Evolutionary conservation across 2,797 vertebrate species (phyloP).

Genomic region (Sciaenops ocellatus): DNA sequence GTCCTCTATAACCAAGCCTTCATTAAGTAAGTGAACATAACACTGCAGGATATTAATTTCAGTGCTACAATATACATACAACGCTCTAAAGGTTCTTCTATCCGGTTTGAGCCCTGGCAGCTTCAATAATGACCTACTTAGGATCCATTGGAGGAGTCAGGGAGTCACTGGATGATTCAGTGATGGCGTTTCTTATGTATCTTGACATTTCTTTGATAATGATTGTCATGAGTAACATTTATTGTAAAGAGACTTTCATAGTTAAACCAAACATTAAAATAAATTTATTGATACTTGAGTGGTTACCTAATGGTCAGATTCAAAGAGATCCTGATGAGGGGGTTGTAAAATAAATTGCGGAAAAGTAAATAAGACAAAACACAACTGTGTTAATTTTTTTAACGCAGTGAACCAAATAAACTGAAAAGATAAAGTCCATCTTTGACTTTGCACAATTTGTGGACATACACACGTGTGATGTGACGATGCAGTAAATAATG

Average conservation of each 20-base stretch:
- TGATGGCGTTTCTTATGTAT: not conserved
- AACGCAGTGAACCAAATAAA: too few relatives aligned
- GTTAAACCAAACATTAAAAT: not conserved
- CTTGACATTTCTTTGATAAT: not conserved
- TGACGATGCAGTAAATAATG: not conserved
- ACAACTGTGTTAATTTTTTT: not conserved
- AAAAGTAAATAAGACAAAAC: not conserved
- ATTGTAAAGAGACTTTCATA: not conserved
- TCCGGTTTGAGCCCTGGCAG: constrained; percentile 21
- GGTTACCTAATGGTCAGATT: not conserved
- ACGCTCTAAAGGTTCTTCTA: constrained; percentile 39
- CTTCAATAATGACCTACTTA: constrained; percentile 53
- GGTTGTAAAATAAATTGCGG: too few relatives aligned
- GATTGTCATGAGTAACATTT: not conserved
- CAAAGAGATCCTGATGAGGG: not conserved
- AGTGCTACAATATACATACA: constrained; percentile 18
- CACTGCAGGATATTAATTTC: constrained; percentile 33
- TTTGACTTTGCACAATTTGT: not conserved
- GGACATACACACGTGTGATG: not conserved
- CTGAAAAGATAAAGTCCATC: not conserved
- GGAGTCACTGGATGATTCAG: constrained; percentile 3
- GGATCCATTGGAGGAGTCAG: not conserved
- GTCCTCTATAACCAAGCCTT: constrained; percentile 47
- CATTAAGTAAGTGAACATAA: constrained; percentile 68
- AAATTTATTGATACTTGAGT: not conserved